A percentile compares a stretch with the other conserved stretches of the same genome.
These are phyloP conservation scores for Heterocephalus glaber DNA, from an alignment of 2,113 vertebrate genomes.

Conservation along the genomic window DNA sequence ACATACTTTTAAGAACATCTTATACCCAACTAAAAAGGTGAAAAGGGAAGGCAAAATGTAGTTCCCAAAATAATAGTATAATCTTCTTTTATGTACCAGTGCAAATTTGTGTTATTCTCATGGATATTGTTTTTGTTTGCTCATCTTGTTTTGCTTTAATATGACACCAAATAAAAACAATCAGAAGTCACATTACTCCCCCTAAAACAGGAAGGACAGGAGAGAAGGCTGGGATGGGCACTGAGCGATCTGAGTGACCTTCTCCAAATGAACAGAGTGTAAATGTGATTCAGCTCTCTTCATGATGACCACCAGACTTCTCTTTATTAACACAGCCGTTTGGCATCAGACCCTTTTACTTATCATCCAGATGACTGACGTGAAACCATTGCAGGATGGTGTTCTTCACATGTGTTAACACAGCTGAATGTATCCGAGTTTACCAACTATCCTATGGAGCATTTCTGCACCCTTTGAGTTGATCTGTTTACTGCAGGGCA, in stretches of 20 bases:
- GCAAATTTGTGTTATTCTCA: background rate
- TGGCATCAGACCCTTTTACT: constrained; percentile 67
- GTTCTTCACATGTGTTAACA: constrained; percentile 47
- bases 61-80: background rate
- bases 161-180: constrained; percentile 38
- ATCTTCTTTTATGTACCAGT: background rate
- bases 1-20: background rate
- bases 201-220: background rate
- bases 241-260: background rate
- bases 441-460: constrained; percentile 59
- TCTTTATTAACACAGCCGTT: constrained; percentile 63
- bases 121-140: background rate
- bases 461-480: constrained; percentile 55
- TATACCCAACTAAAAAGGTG: background rate
- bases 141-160: constrained; percentile 13
- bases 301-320: constrained; percentile 21
- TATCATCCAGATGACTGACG: constrained; percentile 63
- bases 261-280: constrained; percentile 2
- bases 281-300: constrained; percentile 61
- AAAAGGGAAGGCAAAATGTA: background rate
- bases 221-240: constrained; percentile 49
- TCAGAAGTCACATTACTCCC: background rate
- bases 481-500: constrained; percentile 47
- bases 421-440: constrained; percentile 65
- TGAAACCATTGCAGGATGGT: constrained; percentile 49